Base-by-base conservation (phyloP, 2,113 vertebrate genomes). In the Austrofundulus limnaeus region DNA sequence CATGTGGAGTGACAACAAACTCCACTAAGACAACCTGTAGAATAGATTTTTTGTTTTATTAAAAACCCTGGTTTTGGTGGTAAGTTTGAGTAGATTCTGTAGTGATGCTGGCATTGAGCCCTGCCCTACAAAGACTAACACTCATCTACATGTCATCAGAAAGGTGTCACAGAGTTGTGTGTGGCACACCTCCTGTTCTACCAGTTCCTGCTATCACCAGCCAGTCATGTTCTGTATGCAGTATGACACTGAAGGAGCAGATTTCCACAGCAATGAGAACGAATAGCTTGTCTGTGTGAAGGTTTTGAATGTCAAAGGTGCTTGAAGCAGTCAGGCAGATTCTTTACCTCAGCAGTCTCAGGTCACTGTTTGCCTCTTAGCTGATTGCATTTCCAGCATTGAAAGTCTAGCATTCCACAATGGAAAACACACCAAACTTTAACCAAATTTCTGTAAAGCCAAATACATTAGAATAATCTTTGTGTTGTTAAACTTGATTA, bases 251-350 rank as follows among this genome's bases (percentile, higher is more conserved):
- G 66, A 47, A 56, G 57, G 37, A 10, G 41, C 66, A 75, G 70
- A 78, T 70, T 66, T 71, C 58, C 70, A 72, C 20, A 17, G 39
- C 1, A 75, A 78, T 82, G 71, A 70, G 34, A 24, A 45, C 60
- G 71, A 58, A 59, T 5, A 74, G 63, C 63, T 74, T 3, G 13
- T 63, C 61, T 78, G 41, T 57, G 70, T 39, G 50, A 61, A 77
- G 58, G 63, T 58, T 57, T 78, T 78, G 72, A 82, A 78, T 83
- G 72, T 84, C 80, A 78, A 58, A 79, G 49, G 71, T 78, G 66
- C 75, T 68, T 64, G 56, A 63, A 79, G 52, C 69, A 66, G 56
- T n/a, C 47, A 12, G 56, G 34, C 50, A 58, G 75, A 77, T 77
- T 55, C 31, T 62, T 53, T 87, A 79, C 20, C 72, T n/a, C 31